Percentiles rank a stretch among this genome's conserved stretches.
Conservation (phyloP, 2,888 invertebrate species). For the Limnephilus lunatus region DNA sequence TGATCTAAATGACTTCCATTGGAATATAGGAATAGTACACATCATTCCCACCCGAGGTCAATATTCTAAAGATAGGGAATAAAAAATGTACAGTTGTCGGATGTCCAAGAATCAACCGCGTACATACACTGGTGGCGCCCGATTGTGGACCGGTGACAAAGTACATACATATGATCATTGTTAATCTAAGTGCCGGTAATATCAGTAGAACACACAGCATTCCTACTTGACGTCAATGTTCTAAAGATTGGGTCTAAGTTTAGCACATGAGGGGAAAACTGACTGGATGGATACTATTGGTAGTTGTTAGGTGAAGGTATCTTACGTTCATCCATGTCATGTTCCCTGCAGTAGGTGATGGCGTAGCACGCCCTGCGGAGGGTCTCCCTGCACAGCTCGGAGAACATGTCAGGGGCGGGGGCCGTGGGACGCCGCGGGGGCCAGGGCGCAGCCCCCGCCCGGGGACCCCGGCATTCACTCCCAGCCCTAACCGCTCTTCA, state of each 20-base stretch:
- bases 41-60: too few species aligned
- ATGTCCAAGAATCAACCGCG: too few species aligned
- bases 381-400: conserved; percentile 77
- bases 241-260: neutral
- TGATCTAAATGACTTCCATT: too few species aligned
- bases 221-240: too few species aligned
- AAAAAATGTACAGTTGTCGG: too few species aligned
- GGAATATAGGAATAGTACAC: too few species aligned
- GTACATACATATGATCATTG: too few species aligned
- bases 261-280: neutral
- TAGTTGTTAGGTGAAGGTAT: neutral
- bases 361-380: conserved; percentile 74
- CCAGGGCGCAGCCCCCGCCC: conserved; percentile 46
- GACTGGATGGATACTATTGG: neutral
- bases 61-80: too few species aligned
- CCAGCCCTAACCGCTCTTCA: conserved; percentile 39
- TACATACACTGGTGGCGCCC: too few species aligned
- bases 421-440: conserved; percentile 37
- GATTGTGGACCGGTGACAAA: too few species aligned
- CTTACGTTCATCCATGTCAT: conserved; percentile 56
- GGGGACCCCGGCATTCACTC: conserved; percentile 41
- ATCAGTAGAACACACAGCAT: too few species aligned
- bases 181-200: too few species aligned
- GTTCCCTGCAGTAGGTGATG: conserved; percentile 66
- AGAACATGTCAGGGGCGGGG: conserved; percentile 72